A percentile compares a stretch with the other conserved stretches of the same genome.
Conservation (phyloP, 2,113 vertebrate genomes). For the Porphyrio hochstetteri region DNA sequence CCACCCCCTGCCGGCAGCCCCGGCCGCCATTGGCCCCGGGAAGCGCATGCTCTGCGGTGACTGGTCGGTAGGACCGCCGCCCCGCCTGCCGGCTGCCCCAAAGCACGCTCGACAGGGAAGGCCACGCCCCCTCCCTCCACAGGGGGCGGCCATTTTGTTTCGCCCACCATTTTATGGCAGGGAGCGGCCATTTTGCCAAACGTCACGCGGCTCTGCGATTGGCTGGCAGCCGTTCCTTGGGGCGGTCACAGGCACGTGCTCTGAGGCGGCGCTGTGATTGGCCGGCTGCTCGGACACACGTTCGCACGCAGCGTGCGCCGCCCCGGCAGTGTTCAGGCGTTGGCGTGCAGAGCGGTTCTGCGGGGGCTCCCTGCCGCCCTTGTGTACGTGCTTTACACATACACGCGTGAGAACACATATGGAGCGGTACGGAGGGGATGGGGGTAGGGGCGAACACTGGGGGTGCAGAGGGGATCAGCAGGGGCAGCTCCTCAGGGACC, state of each 20-base stretch:
- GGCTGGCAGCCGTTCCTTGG: not conserved
- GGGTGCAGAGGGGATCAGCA: too few species aligned
- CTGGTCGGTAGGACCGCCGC: accelerated
- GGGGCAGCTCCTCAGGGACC: too few species aligned
- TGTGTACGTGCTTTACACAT: too few species aligned
- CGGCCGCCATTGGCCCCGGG: accelerated
- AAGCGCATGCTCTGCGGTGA: accelerated
- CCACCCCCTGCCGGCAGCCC: not conserved
- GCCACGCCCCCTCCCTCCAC: accelerated
- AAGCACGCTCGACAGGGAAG: accelerated
- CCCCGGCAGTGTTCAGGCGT: too few species aligned
- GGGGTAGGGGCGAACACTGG: too few species aligned
- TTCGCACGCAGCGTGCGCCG: too few species aligned
- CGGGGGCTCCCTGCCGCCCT: too few species aligned
- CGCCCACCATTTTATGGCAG: not conserved
- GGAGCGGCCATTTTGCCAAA: constrained; percentile 39
- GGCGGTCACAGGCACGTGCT: accelerated
- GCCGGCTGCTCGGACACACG: accelerated
- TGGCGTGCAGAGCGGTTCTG: too few species aligned
- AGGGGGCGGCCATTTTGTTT: constrained; percentile 31
- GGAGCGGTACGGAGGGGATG: too few species aligned
- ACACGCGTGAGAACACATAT: too few species aligned
- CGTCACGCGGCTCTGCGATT: not conserved
- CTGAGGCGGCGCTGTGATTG: not conserved
- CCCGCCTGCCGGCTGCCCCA: accelerated